Evolutionary conservation across 2,113 vertebrate genomes (phyloP).

Genomic region (Orthonyx spaldingii): DNA sequence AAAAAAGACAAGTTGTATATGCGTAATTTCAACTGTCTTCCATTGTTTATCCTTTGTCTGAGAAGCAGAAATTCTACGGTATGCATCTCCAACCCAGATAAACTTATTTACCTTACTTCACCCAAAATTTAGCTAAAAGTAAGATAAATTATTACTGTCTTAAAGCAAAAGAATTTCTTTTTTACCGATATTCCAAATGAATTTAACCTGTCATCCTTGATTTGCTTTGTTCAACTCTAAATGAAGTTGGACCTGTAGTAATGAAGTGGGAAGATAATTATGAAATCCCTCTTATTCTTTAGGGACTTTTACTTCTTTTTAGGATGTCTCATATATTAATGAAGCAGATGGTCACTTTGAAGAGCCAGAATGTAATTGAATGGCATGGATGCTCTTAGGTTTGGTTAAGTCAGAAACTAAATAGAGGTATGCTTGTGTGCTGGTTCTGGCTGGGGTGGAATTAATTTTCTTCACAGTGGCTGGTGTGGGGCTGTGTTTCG

Average conservation of each 20-base stretch:
- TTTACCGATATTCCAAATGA: neutral
- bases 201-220: neutral
- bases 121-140: neutral
- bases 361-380: neutral
- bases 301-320: neutral
- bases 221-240: neutral
- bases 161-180: neutral
- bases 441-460: neutral
- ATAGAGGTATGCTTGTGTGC: neutral
- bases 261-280: neutral
- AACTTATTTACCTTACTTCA: neutral
- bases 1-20: neutral
- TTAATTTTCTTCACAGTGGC: neutral
- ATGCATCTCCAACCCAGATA: neutral
- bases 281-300: neutral
- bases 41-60: neutral
- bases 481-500: neutral
- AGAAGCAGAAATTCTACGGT: neutral
- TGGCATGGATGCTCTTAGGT: neutral
- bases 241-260: neutral
- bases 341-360: neutral
- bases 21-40: neutral
- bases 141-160: neutral
- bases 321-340: neutral
- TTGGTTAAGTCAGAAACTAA: neutral